phyloP scores from a whole-genome alignment of 2,113 vertebrate species.

The Leucopternis melanops region DNA sequence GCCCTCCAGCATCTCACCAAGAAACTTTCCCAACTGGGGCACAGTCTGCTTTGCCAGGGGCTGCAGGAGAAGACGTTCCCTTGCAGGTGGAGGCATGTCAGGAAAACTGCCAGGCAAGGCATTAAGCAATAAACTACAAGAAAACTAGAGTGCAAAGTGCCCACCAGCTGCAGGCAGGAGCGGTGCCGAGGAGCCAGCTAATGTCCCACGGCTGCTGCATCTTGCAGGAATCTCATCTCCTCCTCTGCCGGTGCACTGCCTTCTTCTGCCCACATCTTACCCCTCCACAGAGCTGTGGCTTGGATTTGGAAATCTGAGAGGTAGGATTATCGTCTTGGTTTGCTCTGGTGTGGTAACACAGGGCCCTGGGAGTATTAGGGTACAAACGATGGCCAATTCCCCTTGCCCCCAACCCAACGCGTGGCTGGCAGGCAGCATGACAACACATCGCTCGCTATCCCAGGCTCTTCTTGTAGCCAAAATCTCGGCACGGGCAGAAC shows the following conservation, averaged over 20 bases:
- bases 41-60: neutral
- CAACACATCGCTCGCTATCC: neutral
- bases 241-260: neutral
- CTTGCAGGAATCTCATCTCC: neutral
- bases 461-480: neutral
- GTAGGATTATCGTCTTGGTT: neutral
- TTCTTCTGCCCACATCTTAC: neutral
- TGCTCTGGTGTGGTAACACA: neutral
- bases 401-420: fast-evolving
- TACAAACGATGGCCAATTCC: neutral
- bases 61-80: neutral
- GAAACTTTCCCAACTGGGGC: neutral
- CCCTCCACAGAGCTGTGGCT: neutral
- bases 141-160: neutral
- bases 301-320: neutral
- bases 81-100: neutral
- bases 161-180: neutral
- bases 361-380: neutral
- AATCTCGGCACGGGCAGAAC: neutral
- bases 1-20: neutral
- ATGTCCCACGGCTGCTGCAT: fast-evolving
- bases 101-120: neutral
- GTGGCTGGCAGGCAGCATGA: neutral
- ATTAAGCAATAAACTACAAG: neutral
- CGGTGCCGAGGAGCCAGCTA: fast-evolving